phyloP scores from a whole-genome alignment of 2,888 invertebrate genomes.

The Peribatodes rhomboidaria region DNA sequence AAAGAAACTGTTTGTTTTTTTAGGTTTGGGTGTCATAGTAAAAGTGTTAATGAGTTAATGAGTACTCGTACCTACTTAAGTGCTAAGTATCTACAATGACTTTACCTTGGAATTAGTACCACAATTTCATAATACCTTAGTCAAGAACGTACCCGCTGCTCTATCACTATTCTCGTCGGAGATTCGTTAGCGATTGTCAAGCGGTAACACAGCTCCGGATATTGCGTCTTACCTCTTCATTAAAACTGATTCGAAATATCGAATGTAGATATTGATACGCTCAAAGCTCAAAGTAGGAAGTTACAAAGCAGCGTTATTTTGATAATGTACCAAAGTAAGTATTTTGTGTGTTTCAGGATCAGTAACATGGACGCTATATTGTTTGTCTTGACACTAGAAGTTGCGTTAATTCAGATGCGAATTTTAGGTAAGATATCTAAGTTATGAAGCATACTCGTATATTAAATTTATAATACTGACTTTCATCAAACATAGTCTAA shows the following conservation, averaged over 20 bases:
- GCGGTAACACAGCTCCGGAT: slow-evolving; percentile 47
- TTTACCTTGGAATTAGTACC: no score
- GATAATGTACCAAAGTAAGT: neutral
- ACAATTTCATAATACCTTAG: no score
- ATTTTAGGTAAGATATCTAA: slow-evolving; percentile 69
- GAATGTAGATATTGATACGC: slow-evolving; percentile 24
- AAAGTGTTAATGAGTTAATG: no score
- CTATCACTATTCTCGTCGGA: slow-evolving; percentile 12
- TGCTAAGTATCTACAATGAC: no score
- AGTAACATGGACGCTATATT: slow-evolving; percentile 72
- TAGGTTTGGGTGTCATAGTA: no score
- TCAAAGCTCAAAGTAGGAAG: neutral
- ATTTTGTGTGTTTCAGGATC: slow-evolving; percentile 48
- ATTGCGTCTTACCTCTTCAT: slow-evolving; percentile 52
- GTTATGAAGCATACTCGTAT: no score
- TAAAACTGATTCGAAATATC: slow-evolving; percentile 43
- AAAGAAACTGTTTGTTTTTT: no score
- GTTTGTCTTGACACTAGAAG: slow-evolving; percentile 73
- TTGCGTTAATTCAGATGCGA: slow-evolving; percentile 70
- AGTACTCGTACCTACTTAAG: no score
- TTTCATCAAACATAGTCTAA: no score
- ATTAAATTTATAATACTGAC: no score
- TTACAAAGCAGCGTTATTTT: neutral
- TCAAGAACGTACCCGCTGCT: slow-evolving; percentile 2
- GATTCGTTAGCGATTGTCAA: slow-evolving; percentile 47